Conservation (phyloP, 2,113 vertebrate genomes). For the Anolis sagrei region DNA sequence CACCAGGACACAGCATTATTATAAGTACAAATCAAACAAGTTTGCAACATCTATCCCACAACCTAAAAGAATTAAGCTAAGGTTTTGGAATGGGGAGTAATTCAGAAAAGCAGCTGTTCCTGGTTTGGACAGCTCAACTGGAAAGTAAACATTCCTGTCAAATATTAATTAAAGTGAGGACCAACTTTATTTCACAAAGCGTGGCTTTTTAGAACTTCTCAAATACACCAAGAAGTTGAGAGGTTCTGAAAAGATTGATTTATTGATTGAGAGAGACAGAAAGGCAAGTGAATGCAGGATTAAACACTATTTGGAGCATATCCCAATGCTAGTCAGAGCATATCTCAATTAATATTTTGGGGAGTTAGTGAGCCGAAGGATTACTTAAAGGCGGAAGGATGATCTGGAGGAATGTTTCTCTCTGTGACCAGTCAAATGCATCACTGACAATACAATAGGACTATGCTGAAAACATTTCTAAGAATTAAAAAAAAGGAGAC, state of each 20-base stretch:
- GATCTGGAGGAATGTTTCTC: conserved; percentile 53
- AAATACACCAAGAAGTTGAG: neutral
- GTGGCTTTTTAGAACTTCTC: conserved; percentile 45
- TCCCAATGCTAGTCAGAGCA: conserved; percentile 57
- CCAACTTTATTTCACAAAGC: conserved; percentile 38
- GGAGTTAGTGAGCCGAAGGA: conserved; percentile 65
- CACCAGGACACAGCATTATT: neutral
- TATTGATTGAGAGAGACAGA: neutral
- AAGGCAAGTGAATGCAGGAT: conserved; percentile 58
- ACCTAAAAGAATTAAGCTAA: neutral
- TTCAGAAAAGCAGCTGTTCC: conserved; percentile 56
- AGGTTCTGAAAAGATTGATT: neutral
- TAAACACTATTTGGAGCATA: conserved; percentile 50
- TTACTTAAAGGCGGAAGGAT: conserved; percentile 51
- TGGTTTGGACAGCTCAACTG: conserved; percentile 52
- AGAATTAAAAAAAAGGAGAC: neutral
- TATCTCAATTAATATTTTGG: conserved; percentile 67
- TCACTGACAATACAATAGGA: conserved; percentile 52
- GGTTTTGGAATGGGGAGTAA: conserved; percentile 32
- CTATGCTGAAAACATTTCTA: neutral
- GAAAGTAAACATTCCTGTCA: conserved; percentile 51
- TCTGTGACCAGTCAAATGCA: conserved; percentile 58
- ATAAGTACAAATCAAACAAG: conserved; percentile 6
- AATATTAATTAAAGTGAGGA: conserved; percentile 43
- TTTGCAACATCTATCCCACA: neutral